Evolutionary conservation across 2,113 vertebrate genomes (phyloP), one percentile per base, ranked within the genome.

Genomic region (Petrocephalus microphthalmus): DNA sequence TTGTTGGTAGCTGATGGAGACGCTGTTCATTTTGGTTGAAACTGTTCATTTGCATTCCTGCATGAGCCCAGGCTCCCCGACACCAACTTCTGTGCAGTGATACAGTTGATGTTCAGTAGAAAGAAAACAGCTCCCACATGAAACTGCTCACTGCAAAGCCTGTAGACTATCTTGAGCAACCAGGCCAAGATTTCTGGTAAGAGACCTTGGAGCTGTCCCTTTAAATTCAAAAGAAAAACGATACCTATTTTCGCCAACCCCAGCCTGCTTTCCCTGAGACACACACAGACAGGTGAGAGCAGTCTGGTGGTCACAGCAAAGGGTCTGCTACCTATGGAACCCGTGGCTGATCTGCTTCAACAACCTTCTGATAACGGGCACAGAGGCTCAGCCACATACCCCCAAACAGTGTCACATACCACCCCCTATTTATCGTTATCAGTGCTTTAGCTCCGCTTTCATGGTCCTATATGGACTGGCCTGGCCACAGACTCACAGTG

Each of bases 401-500:
- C 42, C 42, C 42, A 1, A n/a, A 67, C 25, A 13, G n/a, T 13
- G 60, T n/a, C 1, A 67, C 25, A 29, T 13, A 67, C n/a, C n/a
- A 67, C 33, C 15, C 6, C 33, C 0, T 37, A 29, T 78, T 19
- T 42, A 78, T 37, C 71, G 17, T 19, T 7, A 78, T 7, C 17
- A 15, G 29, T 0, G 0, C 1, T 74, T 74, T 74, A 74, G 67
- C 33, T 37, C 71, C 2, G 71, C 13, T 42, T 13, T 78, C 71
- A 78, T 2, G 37, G 29, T 19, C 25, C 11, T 19, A 42, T 37
- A 42, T 42, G 33, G 71, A 78, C 33, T 2, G 71, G 71, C 17
- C 71, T 2, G 33, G 29, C 33, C 71, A 10, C 1, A 17, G 86
- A 96, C 97, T 96, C 37, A 98, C 97, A 97, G 92, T 1, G 88